These are phyloP conservation scores for Tetraneura akinire DNA, from an alignment of 1,140 invertebrate genomes.

Conservation along the genomic window DNA sequence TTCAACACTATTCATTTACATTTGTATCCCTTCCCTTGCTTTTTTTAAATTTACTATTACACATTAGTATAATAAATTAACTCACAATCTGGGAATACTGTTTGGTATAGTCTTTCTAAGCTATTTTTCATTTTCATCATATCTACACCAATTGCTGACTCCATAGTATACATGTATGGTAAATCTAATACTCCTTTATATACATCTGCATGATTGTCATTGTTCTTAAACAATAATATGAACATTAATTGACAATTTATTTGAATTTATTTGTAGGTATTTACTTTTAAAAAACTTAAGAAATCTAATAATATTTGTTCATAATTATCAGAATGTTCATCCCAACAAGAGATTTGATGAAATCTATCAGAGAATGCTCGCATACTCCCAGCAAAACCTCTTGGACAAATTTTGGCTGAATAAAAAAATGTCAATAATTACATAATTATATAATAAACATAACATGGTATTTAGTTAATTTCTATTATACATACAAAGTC, in stretches of 20 bases:
- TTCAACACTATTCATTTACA: too few relatives aligned
- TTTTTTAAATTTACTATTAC: too few relatives aligned
- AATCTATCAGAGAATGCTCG: background rate
- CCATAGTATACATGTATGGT: background rate
- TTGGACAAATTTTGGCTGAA: slow-evolving; percentile 17
- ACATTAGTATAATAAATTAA: background rate
- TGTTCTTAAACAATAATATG: background rate
- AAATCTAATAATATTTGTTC: slow-evolving; percentile 19
- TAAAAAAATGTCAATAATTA: background rate
- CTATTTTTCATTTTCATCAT: background rate
- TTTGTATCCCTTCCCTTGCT: too few relatives aligned
- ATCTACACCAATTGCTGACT: background rate
- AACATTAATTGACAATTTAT: background rate
- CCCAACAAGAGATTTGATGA: slow-evolving; percentile 15
- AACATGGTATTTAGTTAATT: background rate
- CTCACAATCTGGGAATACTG: slow-evolving; percentile 6
- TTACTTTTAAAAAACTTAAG: slow-evolving; percentile 29
- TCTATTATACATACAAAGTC: slow-evolving; percentile 26
- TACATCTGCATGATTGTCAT: background rate
- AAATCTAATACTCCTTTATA: background rate
- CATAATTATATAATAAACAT: background rate
- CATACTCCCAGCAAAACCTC: slow-evolving; percentile 1
- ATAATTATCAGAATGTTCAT: slow-evolving; percentile 13
- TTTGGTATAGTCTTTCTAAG: background rate
- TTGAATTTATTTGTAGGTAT: background rate